Percentiles rank a stretch among this genome's conserved stretches.
Evolutionary conservation across 1,140 invertebrate genomes (phyloP).

Genomic region (Idris sp.): DNA sequence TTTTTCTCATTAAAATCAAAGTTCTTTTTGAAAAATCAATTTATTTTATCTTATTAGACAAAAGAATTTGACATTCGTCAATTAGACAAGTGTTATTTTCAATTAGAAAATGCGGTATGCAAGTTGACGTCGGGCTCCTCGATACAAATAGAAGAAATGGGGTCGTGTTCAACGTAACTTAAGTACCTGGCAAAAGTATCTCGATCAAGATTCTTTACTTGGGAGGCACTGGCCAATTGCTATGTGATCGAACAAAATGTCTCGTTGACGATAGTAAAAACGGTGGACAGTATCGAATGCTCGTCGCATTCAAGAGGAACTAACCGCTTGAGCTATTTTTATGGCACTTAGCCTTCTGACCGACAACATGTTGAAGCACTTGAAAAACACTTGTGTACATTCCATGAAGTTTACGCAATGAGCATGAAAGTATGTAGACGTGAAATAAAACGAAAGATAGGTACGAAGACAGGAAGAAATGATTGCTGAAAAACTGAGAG

Average conservation of each 20-base stretch:
- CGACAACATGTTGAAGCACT: constrained; percentile 77
- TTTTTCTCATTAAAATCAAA: too few relatives aligned
- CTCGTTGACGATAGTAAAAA: constrained; percentile 56
- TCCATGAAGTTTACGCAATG: constrained; percentile 76
- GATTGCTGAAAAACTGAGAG: constrained; percentile 56
- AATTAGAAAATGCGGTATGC: constrained; percentile 1
- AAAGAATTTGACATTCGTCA: too few relatives aligned
- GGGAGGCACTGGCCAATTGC: constrained; percentile 51
- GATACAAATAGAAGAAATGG: constrained; percentile 19
- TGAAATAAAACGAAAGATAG: constrained; percentile 47
- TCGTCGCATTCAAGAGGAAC: constrained; percentile 65
- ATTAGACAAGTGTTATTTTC: too few relatives aligned
- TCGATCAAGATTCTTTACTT: constrained; percentile 49
- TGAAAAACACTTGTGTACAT: constrained; percentile 77
- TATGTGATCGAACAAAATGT: constrained; percentile 54
- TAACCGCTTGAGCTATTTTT: constrained; percentile 77
- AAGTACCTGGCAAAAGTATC: constrained; percentile 31
- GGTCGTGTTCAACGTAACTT: constrained; percentile 5
- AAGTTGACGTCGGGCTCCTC: background rate
- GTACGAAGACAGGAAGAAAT: constrained; percentile 48
- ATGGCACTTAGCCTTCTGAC: constrained; percentile 75
- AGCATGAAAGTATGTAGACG: constrained; percentile 59
- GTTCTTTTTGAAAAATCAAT: too few relatives aligned
- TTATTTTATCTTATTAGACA: too few relatives aligned
- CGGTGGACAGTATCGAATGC: constrained; percentile 63